phyloP scores from a whole-genome alignment of 2,113 vertebrate genomes.

The Microcebus murinus region DNA sequence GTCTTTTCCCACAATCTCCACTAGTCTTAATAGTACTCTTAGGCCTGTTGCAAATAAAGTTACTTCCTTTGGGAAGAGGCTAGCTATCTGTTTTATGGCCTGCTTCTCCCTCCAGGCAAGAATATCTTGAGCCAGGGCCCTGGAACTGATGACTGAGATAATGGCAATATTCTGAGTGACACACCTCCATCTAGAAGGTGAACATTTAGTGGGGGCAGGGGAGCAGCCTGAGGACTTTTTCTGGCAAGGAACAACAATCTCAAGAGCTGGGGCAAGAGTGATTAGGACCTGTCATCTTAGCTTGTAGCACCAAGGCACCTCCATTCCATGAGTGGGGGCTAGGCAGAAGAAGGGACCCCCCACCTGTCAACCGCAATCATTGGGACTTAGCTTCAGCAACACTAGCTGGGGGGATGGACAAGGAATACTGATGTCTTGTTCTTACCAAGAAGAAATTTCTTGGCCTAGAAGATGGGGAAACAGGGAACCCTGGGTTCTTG shows the following conservation, averaged over 20 bases:
- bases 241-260: neutral
- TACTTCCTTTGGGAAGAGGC: neutral
- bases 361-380: neutral
- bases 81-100: neutral
- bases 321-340: neutral
- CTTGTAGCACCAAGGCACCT: neutral
- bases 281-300: neutral
- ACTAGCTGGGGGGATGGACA: neutral
- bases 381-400: neutral
- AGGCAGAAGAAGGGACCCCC: neutral
- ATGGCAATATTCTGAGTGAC: neutral
- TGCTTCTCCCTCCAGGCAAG: neutral
- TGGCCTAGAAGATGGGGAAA: neutral
- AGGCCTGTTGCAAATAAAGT: neutral
- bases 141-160: neutral
- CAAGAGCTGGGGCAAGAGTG: neutral
- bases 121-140: neutral
- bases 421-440: neutral
- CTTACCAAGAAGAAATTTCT: neutral
- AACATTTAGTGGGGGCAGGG: neutral
- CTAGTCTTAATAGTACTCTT: neutral
- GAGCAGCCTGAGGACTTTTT: neutral
- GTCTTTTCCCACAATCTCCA: neutral
- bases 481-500: neutral
- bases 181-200: neutral